Evolutionary conservation across 2,888 invertebrate species (phyloP).

Genomic region (Phorcus lineatus): DNA sequence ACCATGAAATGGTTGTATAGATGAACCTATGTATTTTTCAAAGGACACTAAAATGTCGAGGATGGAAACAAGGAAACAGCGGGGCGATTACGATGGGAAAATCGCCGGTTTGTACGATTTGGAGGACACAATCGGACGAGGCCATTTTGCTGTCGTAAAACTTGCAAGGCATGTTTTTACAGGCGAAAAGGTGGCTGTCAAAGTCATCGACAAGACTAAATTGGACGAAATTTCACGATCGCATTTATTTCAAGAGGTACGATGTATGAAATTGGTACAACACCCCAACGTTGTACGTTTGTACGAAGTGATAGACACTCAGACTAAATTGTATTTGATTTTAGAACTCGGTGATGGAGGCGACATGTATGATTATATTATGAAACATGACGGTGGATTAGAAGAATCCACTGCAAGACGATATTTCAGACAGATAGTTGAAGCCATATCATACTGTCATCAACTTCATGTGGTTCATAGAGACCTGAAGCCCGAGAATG

Average conservation of each 20-base stretch:
- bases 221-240: conserved; percentile 95
- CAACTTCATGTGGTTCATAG: conserved; percentile 90
- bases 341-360: conserved; percentile 98
- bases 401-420: conserved; percentile 80
- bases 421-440: conserved; percentile 96
- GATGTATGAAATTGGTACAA: conserved; percentile 99
- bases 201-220: conserved; percentile 98
- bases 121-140: conserved; percentile 96
- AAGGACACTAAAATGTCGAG: conserved; percentile 16
- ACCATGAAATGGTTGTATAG: neutral
- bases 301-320: conserved; percentile 99
- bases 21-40: neutral
- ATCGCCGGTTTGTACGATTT: conserved; percentile 92
- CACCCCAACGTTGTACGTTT: conserved; percentile 98
- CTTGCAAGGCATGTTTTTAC: conserved; percentile 98
- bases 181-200: conserved; percentile 97
- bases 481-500: conserved; percentile 99
- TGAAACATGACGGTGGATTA: conserved; percentile 92
- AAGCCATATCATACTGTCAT: conserved; percentile 98
- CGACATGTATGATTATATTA: conserved; percentile 98
- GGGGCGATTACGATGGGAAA: conserved; percentile 71
- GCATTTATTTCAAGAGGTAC: conserved; percentile 87
- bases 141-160: conserved; percentile 99
- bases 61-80: conserved; percentile 61
- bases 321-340: conserved; percentile 92